These are phyloP conservation scores for Actinemys pallida DNA, from an alignment of 2,113 vertebrate species.

Conservation along the genomic window DNA sequence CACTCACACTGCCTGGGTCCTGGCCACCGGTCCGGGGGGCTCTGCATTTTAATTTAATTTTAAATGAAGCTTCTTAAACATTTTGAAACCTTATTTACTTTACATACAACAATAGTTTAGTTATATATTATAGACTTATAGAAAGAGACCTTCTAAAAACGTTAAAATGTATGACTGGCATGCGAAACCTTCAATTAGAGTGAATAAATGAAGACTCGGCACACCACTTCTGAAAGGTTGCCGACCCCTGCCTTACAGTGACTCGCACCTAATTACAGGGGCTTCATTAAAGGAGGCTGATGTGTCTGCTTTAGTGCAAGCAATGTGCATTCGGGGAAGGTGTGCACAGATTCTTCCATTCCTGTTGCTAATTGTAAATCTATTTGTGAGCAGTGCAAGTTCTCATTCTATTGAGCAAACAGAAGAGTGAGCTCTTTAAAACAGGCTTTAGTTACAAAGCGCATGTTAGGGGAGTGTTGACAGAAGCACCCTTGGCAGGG, in stretches of 20 bases:
- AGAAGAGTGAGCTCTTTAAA: constrained; percentile 63
- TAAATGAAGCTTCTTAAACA: too few relatives aligned
- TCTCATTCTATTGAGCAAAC: constrained; percentile 36
- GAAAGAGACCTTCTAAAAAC: too few relatives aligned
- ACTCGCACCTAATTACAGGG: background rate
- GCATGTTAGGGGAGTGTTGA: constrained; percentile 34
- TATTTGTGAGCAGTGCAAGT: constrained; percentile 57
- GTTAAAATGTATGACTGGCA: too few relatives aligned
- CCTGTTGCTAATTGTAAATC: constrained; percentile 54
- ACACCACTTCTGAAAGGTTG: too few relatives aligned
- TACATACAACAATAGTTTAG: too few relatives aligned
- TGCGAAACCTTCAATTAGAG: too few relatives aligned
- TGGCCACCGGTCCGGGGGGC: too few relatives aligned
- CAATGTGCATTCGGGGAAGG: background rate
- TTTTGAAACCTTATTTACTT: too few relatives aligned
- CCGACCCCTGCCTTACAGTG: background rate
- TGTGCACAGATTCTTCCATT: constrained; percentile 36
- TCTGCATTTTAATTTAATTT: too few relatives aligned
- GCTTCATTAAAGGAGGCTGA: constrained; percentile 34
- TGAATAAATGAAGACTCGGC: too few relatives aligned
- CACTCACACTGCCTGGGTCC: too few relatives aligned
- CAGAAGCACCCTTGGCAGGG: background rate
- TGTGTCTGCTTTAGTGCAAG: background rate
- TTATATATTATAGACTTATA: too few relatives aligned
- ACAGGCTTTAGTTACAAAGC: constrained; percentile 34